Conservation (phyloP, 2,888 invertebrate genomes). For the Sericinus montela region DNA sequence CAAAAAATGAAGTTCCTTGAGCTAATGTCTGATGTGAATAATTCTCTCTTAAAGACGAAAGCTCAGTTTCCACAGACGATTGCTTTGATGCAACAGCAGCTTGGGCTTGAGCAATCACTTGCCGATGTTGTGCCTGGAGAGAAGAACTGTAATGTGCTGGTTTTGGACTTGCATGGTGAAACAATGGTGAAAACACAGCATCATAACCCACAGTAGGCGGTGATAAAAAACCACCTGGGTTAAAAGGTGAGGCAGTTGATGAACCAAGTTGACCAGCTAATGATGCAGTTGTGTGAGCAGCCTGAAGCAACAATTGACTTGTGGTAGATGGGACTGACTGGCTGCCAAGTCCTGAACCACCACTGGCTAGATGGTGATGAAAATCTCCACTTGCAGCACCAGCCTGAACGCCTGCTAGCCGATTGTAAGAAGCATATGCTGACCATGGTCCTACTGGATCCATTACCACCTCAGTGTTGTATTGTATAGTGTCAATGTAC, state of each 20-base stretch:
- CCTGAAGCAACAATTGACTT: slow-evolving; percentile 83
- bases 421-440: slow-evolving; percentile 90
- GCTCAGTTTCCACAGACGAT: slow-evolving; percentile 77
- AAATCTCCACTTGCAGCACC: slow-evolving; percentile 83
- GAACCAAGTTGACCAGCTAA: slow-evolving; percentile 82
- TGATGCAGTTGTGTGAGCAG: slow-evolving; percentile 80
- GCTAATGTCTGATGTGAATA: slow-evolving; percentile 80
- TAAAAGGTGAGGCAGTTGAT: slow-evolving; percentile 82
- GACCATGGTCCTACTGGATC: slow-evolving; percentile 95
- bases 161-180: slow-evolving; percentile 88
- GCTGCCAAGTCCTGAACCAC: slow-evolving; percentile 72
- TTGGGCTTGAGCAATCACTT: slow-evolving; percentile 80
- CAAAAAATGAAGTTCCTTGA: slow-evolving; percentile 83
- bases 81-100: slow-evolving; percentile 78
- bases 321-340: slow-evolving; percentile 82
- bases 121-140: slow-evolving; percentile 83
- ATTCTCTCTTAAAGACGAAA: slow-evolving; percentile 78
- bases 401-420: slow-evolving; percentile 85
- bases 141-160: slow-evolving; percentile 85
- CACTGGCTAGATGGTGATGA: slow-evolving; percentile 83
- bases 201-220: slow-evolving; percentile 89
- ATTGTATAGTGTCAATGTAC: slow-evolving; percentile 59
- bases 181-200: slow-evolving; percentile 89
- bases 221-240: slow-evolving; percentile 86
- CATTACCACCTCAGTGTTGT: slow-evolving; percentile 82